Percentiles rank a stretch among this genome's conserved stretches.
These are phyloP conservation scores for Calycopis cecrops DNA, from an alignment of 1,140 invertebrate genomes.

Conservation along the genomic window DNA sequence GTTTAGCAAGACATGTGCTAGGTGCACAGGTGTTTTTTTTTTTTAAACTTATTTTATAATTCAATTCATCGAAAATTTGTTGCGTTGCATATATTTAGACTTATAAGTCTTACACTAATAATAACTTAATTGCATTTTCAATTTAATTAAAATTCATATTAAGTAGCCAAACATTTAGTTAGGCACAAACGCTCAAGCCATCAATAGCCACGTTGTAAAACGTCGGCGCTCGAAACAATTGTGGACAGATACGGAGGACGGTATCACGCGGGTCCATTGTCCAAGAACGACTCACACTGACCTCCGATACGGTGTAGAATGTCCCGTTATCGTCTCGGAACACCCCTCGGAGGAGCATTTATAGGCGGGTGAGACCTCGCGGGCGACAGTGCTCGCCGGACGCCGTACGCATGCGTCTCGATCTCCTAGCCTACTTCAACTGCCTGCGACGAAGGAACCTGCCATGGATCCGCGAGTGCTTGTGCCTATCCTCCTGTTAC, in stretches of 20 bases:
- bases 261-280: conserved; percentile 16
- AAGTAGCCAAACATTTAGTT: too few species aligned
- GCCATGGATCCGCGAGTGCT: conserved; percentile 39
- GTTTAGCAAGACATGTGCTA: too few species aligned
- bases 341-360: conserved; percentile 27
- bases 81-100: too few species aligned
- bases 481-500: conserved; percentile 41
- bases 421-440: conserved; percentile 50
- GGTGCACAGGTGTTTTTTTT: too few species aligned
- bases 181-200: too few species aligned
- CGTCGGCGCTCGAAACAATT: too few species aligned
- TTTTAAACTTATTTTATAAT: too few species aligned
- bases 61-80: too few species aligned
- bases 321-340: conserved; percentile 23
- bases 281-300: conserved; percentile 10
- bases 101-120: too few species aligned
- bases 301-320: not conserved
- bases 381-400: conserved; percentile 29
- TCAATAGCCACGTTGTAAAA: too few species aligned
- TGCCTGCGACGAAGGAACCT: conserved; percentile 46
- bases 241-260: not conserved
- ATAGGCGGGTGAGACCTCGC: conserved; percentile 20
- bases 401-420: conserved; percentile 47
- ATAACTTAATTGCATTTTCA: too few species aligned
- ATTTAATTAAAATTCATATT: too few species aligned